These are phyloP conservation scores for Anastrepha ludens DNA, from an alignment of 1,140 invertebrate species.

Conservation along the genomic window DNA sequence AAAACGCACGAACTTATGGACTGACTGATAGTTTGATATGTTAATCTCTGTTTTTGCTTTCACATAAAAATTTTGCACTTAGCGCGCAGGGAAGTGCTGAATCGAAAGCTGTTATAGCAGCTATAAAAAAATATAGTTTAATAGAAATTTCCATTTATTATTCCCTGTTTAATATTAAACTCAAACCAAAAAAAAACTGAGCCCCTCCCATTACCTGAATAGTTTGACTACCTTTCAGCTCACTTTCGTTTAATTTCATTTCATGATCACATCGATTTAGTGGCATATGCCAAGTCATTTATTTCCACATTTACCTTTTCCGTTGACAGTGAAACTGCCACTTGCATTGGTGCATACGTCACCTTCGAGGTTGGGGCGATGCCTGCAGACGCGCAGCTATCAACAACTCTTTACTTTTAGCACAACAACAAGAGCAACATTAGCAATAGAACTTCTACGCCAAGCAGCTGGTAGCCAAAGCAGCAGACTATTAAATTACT, in stretches of 20 bases:
- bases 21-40: no score
- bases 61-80: no score
- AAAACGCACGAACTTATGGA: no score
- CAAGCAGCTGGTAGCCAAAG: slow-evolving; percentile 31
- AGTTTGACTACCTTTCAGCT: background rate
- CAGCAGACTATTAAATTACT: slow-evolving; percentile 51
- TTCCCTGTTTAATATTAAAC: background rate
- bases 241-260: slow-evolving; percentile 29
- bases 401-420: slow-evolving; percentile 45
- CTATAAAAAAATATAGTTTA: no score
- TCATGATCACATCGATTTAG: slow-evolving; percentile 50
- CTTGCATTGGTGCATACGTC: background rate
- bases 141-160: no score
- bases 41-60: no score
- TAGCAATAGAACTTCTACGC: background rate
- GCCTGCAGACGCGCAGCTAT: slow-evolving; percentile 16
- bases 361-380: slow-evolving; percentile 16
- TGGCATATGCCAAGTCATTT: slow-evolving; percentile 38
- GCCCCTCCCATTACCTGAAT: background rate
- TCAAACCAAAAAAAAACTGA: background rate
- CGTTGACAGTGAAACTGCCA: slow-evolving; percentile 27
- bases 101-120: no score
- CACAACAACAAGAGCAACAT: background rate
- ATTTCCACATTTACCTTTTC: slow-evolving; percentile 43
- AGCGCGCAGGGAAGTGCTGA: no score